Evolutionary conservation across 2,797 vertebrate species (phyloP).

Genomic region (Alexandromys oeconomus): DNA sequence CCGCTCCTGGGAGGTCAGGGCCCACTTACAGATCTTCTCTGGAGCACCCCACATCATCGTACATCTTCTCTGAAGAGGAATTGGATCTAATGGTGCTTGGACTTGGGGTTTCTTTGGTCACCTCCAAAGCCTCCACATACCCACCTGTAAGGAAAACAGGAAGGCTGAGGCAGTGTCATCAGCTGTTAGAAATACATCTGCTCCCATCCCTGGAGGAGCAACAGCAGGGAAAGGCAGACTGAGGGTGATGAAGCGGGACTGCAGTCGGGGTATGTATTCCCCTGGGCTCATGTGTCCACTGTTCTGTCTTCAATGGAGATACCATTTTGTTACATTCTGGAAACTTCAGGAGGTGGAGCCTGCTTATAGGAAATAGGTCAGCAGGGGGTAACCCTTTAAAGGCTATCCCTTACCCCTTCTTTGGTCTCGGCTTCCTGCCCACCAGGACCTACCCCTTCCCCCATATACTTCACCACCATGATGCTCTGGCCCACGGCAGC

Average conservation of each 20-base stretch:
- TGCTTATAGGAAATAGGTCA: neutral
- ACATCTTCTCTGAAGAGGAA: constrained; percentile 76
- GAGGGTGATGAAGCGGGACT: neutral
- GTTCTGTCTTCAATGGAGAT: neutral
- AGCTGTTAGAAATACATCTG: neutral
- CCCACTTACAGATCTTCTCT: constrained; percentile 79
- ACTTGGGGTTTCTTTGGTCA: constrained; percentile 85
- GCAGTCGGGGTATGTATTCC: too few species aligned
- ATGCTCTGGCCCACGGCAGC: neutral
- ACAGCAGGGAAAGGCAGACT: neutral
- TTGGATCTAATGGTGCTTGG: neutral
- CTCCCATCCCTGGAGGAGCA: neutral
- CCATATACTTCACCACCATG: neutral
- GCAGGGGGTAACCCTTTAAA: neutral
- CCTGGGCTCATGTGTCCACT: neutral
- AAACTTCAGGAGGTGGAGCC: neutral
- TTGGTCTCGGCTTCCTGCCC: neutral
- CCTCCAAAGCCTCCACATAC: constrained; percentile 86
- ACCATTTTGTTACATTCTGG: neutral
- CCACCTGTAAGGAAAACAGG: constrained; percentile 86
- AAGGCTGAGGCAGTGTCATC: neutral
- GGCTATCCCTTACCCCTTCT: too few species aligned
- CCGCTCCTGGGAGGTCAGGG: neutral
- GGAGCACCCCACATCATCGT: constrained; percentile 81
- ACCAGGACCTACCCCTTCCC: neutral